Base-by-base conservation (phyloP, 2,797 vertebrate genomes). In the Myiotriccus ornatus region DNA sequence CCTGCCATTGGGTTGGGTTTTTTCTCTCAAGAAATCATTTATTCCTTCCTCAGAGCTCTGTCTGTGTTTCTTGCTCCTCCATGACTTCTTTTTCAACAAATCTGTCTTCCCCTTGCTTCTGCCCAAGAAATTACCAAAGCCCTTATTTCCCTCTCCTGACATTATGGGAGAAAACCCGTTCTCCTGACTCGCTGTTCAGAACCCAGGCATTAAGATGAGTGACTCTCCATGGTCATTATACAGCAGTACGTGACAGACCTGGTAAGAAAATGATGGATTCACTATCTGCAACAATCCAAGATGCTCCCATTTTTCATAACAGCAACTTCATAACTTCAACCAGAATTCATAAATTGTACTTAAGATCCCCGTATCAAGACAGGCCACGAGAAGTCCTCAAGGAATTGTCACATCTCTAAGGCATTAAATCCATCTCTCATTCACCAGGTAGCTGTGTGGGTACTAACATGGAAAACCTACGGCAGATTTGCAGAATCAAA, bases 341-440 rank as follows among this genome's bases (percentile, higher is more conserved):
- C 39, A 90, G 57, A 93, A 94, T 84, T 91, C 65, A 84, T 69
- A 86, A 94, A 89, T 76, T 93, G 81, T 67, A 52, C 68, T 83
- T 89, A 77, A 86, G 62, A 57, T 24, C 28, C 50, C 65, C 32
- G 35, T 6, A 81, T 32, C 50, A 64, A 94, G 79, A 71, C 62
- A 75, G 50, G 35, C 27, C 81, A 64, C 81, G 19, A 34, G n/a
- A 88, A 89, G 62, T 68, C 93, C 69, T 87, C 65, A 41, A 78
- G 87, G 73, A 91, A 93, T 25, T 79, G 68, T 39, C 56, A n/a
- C 55, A 34, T 73, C 69, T 75, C 84, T 62, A 35, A 85, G 68
- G 64, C 4, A 41, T 75, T 94, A 95, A 91, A 92, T 60, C 77
- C 39, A 19, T 23, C 49, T 80, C 90, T 78, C 65, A 37, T 69